Base-by-base conservation (phyloP, 2,888 invertebrate species). In the Empis livida region DNA sequence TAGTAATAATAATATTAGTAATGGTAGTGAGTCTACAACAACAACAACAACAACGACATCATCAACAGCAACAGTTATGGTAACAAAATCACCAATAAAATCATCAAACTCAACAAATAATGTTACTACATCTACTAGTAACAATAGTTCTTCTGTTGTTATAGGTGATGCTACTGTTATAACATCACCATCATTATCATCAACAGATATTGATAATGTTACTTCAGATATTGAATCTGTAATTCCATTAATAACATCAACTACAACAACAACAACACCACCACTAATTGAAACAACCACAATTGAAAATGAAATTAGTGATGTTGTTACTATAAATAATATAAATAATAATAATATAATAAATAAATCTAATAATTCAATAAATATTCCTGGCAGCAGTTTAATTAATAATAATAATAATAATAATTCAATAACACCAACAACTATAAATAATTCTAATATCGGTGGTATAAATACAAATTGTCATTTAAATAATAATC, bases 41-140 rank as follows among this genome's bases (percentile, higher is more conserved):
- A 42, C 42, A 42, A 13, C 42, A 42, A n/a, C 30, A 30, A 13
- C 30, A 42, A 42, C 42, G 30, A 13, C 42, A 42, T n/a, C 30
- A 30, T 5, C 30, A 42, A 42, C 42, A 42, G 5, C 42, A 42
- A 30, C n/a, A 27, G 13, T 13, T 27, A 10, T 15, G 27, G 8
- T 11, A 27, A 10, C 27, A n/a, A 31, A 6, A 38, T 15, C 23
- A 9, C 8, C 23, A 27, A 27, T 27, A 8, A 27, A 27, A 27
- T 27, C 9, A 27, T 6, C 9, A 27, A 27, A 27, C 9, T 27
- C 23, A 27, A 27, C 23, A 27, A 27, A 8, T 27, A 9, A n/a
- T n/a, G n/a, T n/a, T n/a, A n/a, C 9, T 27, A 27, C 23, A 27
- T 27, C 8, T 8, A 2, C 23, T 27, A 9, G 8, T 27, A 8